Conservation (phyloP, 2,113 vertebrate species). For the Felis catus region DNA sequence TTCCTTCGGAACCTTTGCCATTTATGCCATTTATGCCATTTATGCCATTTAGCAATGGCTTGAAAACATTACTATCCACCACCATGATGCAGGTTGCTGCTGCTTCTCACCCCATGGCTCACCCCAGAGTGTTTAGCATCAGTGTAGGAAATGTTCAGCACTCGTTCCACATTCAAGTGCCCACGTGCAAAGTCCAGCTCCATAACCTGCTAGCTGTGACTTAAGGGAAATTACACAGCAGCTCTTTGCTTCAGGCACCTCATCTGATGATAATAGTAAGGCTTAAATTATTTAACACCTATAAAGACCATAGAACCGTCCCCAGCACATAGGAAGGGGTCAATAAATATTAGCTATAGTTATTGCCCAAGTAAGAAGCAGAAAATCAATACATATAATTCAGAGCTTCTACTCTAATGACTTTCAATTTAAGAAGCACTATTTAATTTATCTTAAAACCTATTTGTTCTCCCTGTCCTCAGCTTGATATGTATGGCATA, state of each 20-base stretch:
- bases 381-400: conserved; percentile 63
- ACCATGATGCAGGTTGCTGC: neutral
- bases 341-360: conserved; percentile 66
- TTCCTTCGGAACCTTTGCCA: conserved; percentile 11
- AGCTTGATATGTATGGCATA: neutral
- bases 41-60: conserved; percentile 16
- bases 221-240: conserved; percentile 30
- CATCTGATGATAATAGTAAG: conserved; percentile 43
- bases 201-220: neutral
- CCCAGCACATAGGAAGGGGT: conserved; percentile 45
- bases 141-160: neutral
- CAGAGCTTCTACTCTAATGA: conserved; percentile 55
- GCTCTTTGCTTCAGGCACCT: neutral
- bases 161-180: neutral
- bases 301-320: conserved; percentile 11
- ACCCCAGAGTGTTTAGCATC: neutral
- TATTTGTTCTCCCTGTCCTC: conserved; percentile 41
- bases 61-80: neutral
- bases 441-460: conserved; percentile 46
- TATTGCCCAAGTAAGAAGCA: conserved; percentile 58
- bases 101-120: neutral
- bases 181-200: neutral
- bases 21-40: neutral
- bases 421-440: conserved; percentile 59
- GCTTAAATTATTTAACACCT: conserved; percentile 66